Base-by-base conservation (phyloP, 1,140 invertebrate genomes). In the Ericerus pela region DNA sequence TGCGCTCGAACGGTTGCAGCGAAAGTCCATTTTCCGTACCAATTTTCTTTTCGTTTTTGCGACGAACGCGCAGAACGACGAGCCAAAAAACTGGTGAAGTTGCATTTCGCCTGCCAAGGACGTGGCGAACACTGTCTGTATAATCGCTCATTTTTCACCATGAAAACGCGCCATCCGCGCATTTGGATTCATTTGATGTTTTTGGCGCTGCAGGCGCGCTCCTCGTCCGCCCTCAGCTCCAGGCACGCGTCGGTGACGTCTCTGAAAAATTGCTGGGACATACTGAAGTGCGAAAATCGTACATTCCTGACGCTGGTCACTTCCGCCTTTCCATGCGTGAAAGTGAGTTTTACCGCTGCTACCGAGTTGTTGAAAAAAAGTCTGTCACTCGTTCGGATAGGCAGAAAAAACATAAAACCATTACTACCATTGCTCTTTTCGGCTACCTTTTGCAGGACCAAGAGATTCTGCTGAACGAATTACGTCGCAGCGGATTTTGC, bases 141-240 rank as follows among this genome's bases (percentile, higher is more conserved):
- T 73, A 80, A 79, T 53, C 80, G 81, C 63, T 81, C 82, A 41
- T 80, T 84, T 65, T 95, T 94, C 69, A 84, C 79, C 1, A 79
- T 93, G 76, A 79, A 87, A 64, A 94, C 90, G 37, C 78, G 85
- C 60, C 80, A 86, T 69, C 84, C 90, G 11, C 77, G 86, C 61
- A 81, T 85, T 52, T 96, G 90, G 91, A 88, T 95, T 59, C 91
- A 95, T 74, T 75, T 96, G 16, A 95, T 95, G 88, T 94, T 95
- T 71, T 76, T 96, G 33, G 85, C 88, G 58, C 76, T 94, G 61
- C 72, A 86, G 78, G 86, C 88, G 2, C 75, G 84, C 61, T 81
- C 86, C 59, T 73, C 77, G 20, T 78, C 79, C 58, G 88, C 89
- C 26, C 70, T 94, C 14, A 89, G 85, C 68, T 88, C 84, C 38